These are phyloP conservation scores for Notolabrus celidotus DNA, from an alignment of 2,797 vertebrate species.

Conservation along the genomic window DNA sequence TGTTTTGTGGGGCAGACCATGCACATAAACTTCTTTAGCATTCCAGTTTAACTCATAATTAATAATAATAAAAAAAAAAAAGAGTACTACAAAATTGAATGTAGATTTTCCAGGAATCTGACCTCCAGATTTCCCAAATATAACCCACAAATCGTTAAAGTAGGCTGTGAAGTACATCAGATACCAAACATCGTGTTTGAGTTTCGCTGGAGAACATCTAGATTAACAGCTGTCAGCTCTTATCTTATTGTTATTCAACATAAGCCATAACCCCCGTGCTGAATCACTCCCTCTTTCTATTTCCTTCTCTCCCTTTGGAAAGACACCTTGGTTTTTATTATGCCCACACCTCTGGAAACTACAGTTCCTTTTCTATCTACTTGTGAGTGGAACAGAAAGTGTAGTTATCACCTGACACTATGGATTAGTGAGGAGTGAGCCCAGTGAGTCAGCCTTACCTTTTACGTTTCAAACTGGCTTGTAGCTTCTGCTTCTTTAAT, in stretches of 20 bases:
- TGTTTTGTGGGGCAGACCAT: too few species aligned
- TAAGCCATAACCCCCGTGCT: background rate
- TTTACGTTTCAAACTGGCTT: background rate
- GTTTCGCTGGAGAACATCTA: slow-evolving; percentile 2
- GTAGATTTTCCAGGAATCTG: background rate
- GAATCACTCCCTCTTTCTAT: slow-evolving; percentile 36
- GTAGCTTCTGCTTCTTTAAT: too few species aligned
- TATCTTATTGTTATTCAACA: slow-evolving; percentile 6
- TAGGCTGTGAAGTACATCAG: background rate
- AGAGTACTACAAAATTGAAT: too few species aligned
- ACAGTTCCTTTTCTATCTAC: slow-evolving; percentile 23
- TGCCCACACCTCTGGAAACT: slow-evolving; percentile 26
- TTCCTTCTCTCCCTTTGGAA: slow-evolving; percentile 58
- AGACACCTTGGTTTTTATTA: slow-evolving; percentile 14
- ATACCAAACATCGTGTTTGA: background rate
- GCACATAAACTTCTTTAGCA: too few species aligned
- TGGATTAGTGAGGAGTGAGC: slow-evolving; percentile 24
- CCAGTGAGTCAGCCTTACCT: slow-evolving; percentile 15
- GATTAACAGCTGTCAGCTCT: background rate
- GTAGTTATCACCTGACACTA: slow-evolving; percentile 24
- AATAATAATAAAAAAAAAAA: too few species aligned
- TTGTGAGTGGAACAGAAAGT: slow-evolving; percentile 58
- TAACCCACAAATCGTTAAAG: background rate
- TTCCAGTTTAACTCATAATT: background rate
- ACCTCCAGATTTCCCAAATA: background rate